Evolutionary conservation across 1,140 invertebrate species (phyloP).

Genomic region (Papilio helenus): DNA sequence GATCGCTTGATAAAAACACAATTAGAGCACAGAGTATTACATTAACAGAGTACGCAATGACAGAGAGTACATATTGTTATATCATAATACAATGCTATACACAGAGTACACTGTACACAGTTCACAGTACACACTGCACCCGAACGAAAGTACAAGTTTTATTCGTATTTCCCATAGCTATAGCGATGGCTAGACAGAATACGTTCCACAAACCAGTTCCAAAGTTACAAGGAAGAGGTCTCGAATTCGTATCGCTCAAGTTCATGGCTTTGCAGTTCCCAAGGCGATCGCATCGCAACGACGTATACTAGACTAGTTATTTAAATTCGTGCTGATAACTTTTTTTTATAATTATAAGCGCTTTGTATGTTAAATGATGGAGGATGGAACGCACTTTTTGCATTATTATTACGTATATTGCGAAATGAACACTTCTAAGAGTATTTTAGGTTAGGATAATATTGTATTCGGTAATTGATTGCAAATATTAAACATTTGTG

Average conservation of each 20-base stretch:
- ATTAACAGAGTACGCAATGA: no score
- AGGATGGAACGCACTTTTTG: background rate
- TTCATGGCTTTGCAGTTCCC: conserved; percentile 17
- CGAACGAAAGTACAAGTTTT: conserved; percentile 20
- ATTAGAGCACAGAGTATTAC: no score
- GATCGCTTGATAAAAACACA: no score
- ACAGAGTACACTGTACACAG: background rate
- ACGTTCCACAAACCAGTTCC: conserved; percentile 22
- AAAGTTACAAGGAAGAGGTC: conserved; percentile 20
- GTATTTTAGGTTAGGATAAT: no score
- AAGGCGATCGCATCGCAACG: background rate
- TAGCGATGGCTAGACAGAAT: conserved; percentile 1
- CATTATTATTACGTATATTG: background rate
- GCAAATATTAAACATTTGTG: no score
- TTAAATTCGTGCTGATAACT: background rate
- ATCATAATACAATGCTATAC: background rate
- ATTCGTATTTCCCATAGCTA: background rate
- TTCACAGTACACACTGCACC: background rate
- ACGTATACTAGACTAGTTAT: background rate
- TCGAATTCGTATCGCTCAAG: conserved; percentile 11
- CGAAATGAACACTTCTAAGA: no score
- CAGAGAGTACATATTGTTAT: background rate
- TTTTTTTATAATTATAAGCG: background rate
- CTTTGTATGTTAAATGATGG: background rate
- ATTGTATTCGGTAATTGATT: no score